Base-by-base conservation (phyloP, 64 coral and sea anemone genomes). In the Stichodactyla mertensii region DNA sequence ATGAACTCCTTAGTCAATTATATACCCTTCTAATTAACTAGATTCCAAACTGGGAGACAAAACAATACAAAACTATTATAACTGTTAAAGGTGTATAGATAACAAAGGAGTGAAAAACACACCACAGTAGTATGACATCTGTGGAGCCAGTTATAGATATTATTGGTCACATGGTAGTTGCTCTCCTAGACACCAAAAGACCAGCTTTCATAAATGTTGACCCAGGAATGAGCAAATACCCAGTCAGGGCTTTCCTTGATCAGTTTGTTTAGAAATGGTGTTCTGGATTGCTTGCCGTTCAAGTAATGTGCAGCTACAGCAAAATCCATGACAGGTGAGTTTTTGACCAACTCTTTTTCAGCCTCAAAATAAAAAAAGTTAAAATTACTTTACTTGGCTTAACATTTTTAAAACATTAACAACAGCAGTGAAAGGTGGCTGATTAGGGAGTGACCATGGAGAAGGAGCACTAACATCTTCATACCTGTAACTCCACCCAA, bases 261-360 rank as follows among this genome's bases (percentile, higher is more conserved):
- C 4, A 98, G 77, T 69, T 92, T 28, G 69, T 88, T 61, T 10
- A 98, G 69, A 69, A 98, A 85, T 74, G 89, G 80, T 55, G 95
- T 91, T 19, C 60, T 85, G 16, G 92, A 92, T 7, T 94, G 86
- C 9, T 93, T 86, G 7, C 87, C 92, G 16, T 94, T 92, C 52
- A 85, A 79, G 31, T 89, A 94, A 15, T 98, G 95, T 20, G 89
- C 92, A 22, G 95, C 92, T 9, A 92, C 87, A 16, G 95, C 95
- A 64, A 98, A 79, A 14, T 94, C 89, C 57, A 98, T 16, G 7
- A 89, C 6, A 52, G 55, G 56, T 15, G 27, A 71, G 18, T 77
- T 82, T 22, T 86, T 78, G 27, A 88, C 71, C 15, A 90, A 26
- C 10, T 89, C 16, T 88, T 77, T 79, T 4, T 96, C 84, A 61